Base-by-base conservation (phyloP, 2,888 invertebrate species). In the Eueremaeus valkanovi region DNA sequence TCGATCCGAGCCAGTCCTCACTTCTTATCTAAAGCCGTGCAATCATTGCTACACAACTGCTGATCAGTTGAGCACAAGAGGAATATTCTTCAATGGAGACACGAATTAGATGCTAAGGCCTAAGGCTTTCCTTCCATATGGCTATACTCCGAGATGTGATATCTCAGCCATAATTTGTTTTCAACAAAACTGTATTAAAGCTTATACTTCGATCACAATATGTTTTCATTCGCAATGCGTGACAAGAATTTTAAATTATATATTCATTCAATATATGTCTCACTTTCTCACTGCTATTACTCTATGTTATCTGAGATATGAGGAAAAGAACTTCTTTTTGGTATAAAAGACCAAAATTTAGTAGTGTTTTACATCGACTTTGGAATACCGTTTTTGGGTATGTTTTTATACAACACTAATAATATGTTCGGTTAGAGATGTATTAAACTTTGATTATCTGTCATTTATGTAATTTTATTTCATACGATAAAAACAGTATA, bases 131-230 rank as follows among this genome's bases (percentile, higher is more conserved):
- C 27, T 24, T 29, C 9, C 29, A n/a, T n/a, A n/a, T n/a, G n/a
- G 27, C 29, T 58, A 16, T 58, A 13, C 58, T 58, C 58, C 11
- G 8, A n/a, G 5, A 18, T 29, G 31, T 29, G 27, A 61, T 61
- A 61, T 61, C 66, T 36, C 36, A 36, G 63, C 33, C 18, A 66
- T 21, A 66, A 58, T 58, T 58, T 66, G 66, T 66, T 36, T n/a
- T 16, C 1, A 36, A 36, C 66, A 66, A 36, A 36, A 66, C 66
- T 66, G 18, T 36, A 66, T 66, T 33, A 66, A 36, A 66, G 31
- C 18, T 63, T 66, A 36, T 66, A 36, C 36, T 66, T 18, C 36
- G 66, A 66, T 66, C 66, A 36, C 66, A 29, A 58, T 29, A 66
- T 66, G 21, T 36, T 36, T 66, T 36, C 11, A 13, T 18, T n/a